phyloP scores from a whole-genome alignment of 2,113 vertebrate species.

The Phasianus colchicus region DNA sequence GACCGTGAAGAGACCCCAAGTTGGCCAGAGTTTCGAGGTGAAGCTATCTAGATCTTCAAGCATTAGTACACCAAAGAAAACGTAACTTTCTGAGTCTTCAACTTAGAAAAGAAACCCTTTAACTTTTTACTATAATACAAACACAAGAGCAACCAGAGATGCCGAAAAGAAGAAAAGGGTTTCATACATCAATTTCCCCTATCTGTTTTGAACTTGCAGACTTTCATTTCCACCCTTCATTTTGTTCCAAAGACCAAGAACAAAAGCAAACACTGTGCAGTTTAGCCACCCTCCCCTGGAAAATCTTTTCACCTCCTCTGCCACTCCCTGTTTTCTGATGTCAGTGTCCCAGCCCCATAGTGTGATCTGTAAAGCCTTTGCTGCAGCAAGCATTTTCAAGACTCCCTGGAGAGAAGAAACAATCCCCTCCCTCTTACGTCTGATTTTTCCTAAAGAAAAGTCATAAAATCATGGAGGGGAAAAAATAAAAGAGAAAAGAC shows the following conservation, averaged over 20 bases:
- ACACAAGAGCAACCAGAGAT: neutral
- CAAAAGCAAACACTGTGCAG: neutral
- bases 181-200: neutral
- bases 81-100: neutral
- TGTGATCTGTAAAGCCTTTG: neutral
- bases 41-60: neutral
- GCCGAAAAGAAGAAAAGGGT: neutral
- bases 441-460: neutral
- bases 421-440: rapidly evolving
- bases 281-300: neutral
- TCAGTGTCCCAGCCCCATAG: neutral
- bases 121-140: neutral
- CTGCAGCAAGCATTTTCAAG: neutral
- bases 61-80: neutral
- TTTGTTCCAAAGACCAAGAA: neutral
- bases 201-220: rapidly evolving
- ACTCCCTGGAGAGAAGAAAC: neutral
- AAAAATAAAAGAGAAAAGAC: neutral
- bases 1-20: neutral
- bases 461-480: rapidly evolving
- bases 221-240: neutral
- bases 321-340: neutral
- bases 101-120: neutral
- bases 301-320: neutral
- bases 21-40: neutral